Evolutionary conservation across 2,113 vertebrate species (phyloP), one percentile per base, ranked within the genome.

Genomic region (Talpa occidentalis): DNA sequence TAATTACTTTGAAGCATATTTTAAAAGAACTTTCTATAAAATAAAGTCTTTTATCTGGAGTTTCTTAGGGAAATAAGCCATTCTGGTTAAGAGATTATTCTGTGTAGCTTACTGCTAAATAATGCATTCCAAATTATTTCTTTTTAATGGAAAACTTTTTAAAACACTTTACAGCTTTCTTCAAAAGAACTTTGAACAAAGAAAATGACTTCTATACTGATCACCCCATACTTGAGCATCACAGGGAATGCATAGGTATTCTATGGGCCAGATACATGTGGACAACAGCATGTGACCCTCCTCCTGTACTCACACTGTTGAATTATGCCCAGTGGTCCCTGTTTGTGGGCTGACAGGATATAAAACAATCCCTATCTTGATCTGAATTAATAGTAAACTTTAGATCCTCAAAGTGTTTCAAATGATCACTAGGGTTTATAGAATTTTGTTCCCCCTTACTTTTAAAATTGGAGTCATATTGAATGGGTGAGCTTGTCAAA

Each of bases 101-200:
- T 47, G 19, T 19, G 79, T n/a, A 89, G 14, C 22, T 92, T 82
- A 88, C 17, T 86, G 26, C 16, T 86, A 56, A 89, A 95, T 72
- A 79, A 28, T 35, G 86, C 35, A 37, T 78, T 91, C n/a, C 30
- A 76, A 93, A 42, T 59, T 81, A 6, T 56, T 66, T 91, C 28
- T 60, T 91, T 91, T 89, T 81, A 95, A 81, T 7, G 17, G 35
- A 82, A 89, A 93, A 72, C 26, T 85, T 70, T 70, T 74, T 66
- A 69, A 78, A 91, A 72, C 60, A 80, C 59, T 56, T 62, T 21
- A 12, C 15, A 32, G 42, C 22, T 69, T 77, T 91, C 44, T 88
- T 69, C 77, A 88, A 59, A 85, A 56, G 77, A 93, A 77, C 26
- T 44, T 4, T 7, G 15, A 67, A 76, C 49, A 93, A 66, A 47